phyloP scores from a whole-genome alignment of 1,140 invertebrate genomes.

The Lucilia sericata region DNA sequence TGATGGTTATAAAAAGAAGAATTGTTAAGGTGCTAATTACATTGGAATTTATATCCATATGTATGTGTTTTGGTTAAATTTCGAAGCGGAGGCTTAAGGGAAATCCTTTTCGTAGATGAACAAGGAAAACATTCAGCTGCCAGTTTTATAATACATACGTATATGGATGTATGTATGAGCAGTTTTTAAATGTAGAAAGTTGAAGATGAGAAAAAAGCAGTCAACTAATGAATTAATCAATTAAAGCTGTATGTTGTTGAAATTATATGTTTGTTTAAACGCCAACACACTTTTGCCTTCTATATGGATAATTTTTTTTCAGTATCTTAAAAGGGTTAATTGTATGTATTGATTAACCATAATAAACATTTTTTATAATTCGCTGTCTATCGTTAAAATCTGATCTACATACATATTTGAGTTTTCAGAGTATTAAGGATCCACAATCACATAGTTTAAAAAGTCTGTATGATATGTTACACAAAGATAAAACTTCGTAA shows the following conservation, averaged over 20 bases:
- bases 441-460: no score
- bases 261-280: slow-evolving; percentile 37
- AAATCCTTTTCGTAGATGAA: slow-evolving; percentile 17
- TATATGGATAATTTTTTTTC: neutral
- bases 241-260: slow-evolving; percentile 20
- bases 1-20: no score
- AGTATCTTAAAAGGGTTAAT: neutral
- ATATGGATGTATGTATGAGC: neutral
- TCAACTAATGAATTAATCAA: slow-evolving; percentile 32
- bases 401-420: no score
- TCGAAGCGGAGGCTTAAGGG: neutral
- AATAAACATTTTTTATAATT: no score
- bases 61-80: neutral
- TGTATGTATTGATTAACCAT: neutral
- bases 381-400: no score
- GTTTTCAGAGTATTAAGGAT: no score
- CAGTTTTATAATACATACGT: neutral
- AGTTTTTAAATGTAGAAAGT: no score
- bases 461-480: no score
- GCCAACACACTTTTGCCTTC: slow-evolving; percentile 34
- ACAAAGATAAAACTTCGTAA: no score
- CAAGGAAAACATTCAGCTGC: neutral
- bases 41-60: neutral
- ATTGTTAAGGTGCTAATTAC: slow-evolving; percentile 30
- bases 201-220: no score